Percentiles rank a stretch among this genome's conserved stretches.
These are phyloP conservation scores for Salarias fasciatus DNA, from an alignment of 2,797 vertebrate genomes.

Conservation along the genomic window DNA sequence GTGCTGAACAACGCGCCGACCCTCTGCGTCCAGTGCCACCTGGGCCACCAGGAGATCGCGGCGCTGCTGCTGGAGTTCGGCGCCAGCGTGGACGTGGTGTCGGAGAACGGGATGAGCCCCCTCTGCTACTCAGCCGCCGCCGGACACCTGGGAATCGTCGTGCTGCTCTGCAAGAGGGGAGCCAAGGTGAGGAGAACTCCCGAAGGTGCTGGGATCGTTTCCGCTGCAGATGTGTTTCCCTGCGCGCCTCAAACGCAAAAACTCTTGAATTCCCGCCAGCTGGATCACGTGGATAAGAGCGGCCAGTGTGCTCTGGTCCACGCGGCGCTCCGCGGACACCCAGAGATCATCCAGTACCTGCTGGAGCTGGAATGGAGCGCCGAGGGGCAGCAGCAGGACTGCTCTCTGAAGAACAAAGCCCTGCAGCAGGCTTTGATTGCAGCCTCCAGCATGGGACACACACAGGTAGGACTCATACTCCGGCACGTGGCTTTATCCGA, in stretches of 20 bases:
- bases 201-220: too few relatives aligned
- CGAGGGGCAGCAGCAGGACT: slow-evolving; percentile 81
- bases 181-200: slow-evolving; percentile 84
- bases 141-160: slow-evolving; percentile 89
- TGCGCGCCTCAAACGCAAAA: slow-evolving; percentile 11
- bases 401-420: slow-evolving; percentile 86
- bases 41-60: slow-evolving; percentile 94
- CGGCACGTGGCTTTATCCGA: neutral
- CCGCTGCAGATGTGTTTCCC: too few relatives aligned
- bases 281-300: slow-evolving; percentile 93
- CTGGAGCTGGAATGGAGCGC: slow-evolving; percentile 86
- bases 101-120: slow-evolving; percentile 92
- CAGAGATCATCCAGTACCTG: slow-evolving; percentile 88
- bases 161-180: slow-evolving; percentile 89
- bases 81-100: slow-evolving; percentile 88
- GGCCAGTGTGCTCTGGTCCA: slow-evolving; percentile 95
- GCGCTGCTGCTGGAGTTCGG: slow-evolving; percentile 92
- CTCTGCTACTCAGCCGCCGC: slow-evolving; percentile 92
- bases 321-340: slow-evolving; percentile 91
- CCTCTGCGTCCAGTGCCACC: slow-evolving; percentile 94
- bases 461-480: slow-evolving; percentile 62
- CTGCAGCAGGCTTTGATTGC: slow-evolving; percentile 94
- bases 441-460: slow-evolving; percentile 96
- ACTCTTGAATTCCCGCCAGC: slow-evolving; percentile 73
- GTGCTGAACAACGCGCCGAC: slow-evolving; percentile 96